Evolutionary conservation across 2,113 vertebrate species (phyloP).

Genomic region (Clupea harengus): DNA sequence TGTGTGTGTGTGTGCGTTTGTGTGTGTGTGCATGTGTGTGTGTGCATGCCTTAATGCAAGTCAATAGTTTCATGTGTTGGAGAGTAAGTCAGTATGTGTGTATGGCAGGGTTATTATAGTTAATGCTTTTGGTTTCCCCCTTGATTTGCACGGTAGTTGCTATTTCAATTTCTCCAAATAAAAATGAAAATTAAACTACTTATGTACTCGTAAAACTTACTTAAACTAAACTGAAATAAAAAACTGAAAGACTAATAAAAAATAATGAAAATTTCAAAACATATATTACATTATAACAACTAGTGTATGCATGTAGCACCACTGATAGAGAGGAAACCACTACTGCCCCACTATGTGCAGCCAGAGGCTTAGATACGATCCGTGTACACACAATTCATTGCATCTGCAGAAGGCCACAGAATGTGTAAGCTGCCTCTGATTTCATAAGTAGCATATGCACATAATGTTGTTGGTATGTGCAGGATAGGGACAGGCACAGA

Average conservation of each 20-base stretch:
- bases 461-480: not conserved
- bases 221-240: no score
- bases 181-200: no score
- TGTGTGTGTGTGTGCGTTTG: not conserved
- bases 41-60: not conserved
- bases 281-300: no score
- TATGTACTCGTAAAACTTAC: no score
- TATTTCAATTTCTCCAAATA: no score
- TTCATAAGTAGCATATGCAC: not conserved
- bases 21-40: not conserved
- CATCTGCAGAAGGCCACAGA: slow-evolving; percentile 1
- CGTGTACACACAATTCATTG: not conserved
- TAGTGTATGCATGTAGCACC: not conserved
- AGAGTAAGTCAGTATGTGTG: not conserved
- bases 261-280: no score
- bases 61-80: not conserved
- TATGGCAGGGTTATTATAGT: not conserved
- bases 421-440: not conserved
- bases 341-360: not conserved
- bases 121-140: no score
- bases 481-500: not conserved
- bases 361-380: not conserved
- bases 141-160: no score
- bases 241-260: no score
- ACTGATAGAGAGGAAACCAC: not conserved